Evolutionary conservation across 2,797 vertebrate genomes (phyloP).

Genomic region (Macrochelys suwanniensis): DNA sequence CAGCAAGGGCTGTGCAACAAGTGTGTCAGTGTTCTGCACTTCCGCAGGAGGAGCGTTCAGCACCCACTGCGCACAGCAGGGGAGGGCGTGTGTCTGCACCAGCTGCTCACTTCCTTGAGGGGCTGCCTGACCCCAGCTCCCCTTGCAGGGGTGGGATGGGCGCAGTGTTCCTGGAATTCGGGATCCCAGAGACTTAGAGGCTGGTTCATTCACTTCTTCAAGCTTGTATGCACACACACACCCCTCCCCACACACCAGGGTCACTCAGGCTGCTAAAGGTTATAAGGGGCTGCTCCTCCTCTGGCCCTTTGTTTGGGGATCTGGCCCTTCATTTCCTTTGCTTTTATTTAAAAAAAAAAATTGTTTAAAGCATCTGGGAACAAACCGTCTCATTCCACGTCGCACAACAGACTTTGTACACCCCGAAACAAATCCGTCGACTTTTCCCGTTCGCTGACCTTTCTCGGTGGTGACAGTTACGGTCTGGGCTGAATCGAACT

Average conservation of each 20-base stretch:
- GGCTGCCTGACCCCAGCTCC: neutral
- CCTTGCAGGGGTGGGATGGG: neutral
- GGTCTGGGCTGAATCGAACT: neutral
- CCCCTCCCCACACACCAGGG: neutral
- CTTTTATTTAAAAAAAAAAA: too few relatives aligned
- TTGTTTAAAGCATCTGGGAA: too few relatives aligned
- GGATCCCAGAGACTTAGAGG: neutral
- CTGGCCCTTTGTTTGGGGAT: too few relatives aligned
- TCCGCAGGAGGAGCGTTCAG: neutral
- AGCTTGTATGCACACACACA: neutral
- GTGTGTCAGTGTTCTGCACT: neutral
- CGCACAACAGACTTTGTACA: neutral
- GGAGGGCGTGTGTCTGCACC: neutral
- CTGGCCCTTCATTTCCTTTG: too few relatives aligned
- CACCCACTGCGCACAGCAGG: neutral
- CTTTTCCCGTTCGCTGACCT: neutral
- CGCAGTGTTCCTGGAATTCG: too few relatives aligned
- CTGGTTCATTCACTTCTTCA: neutral
- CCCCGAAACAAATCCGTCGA: neutral
- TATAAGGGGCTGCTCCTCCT: too few relatives aligned
- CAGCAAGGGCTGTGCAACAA: too few relatives aligned
- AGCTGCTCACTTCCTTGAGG: neutral
- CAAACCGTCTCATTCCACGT: neutral
- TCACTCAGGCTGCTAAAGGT: neutral
- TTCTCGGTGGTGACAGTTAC: neutral